A percentile compares a stretch with the other conserved stretches of the same genome.
Evolutionary conservation across 2,113 vertebrate genomes (phyloP).

Genomic region (Lepus timidus): DNA sequence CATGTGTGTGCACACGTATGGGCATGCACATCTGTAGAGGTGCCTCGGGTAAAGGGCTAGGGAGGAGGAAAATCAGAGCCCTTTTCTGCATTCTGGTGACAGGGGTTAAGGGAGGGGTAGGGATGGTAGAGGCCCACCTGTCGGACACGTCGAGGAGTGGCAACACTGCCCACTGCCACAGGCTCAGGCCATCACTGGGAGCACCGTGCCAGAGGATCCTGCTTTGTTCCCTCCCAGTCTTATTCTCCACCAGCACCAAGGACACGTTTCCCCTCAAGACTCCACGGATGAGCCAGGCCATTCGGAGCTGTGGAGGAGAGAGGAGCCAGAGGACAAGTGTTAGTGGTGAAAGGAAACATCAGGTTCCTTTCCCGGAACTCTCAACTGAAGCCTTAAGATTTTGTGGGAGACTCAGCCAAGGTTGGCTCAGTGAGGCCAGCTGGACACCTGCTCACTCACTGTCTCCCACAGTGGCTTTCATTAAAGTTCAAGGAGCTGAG

Average conservation of each 20-base stretch:
- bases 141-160: conserved; percentile 93
- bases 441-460: neutral
- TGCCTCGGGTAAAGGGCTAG: neutral
- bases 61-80: no score
- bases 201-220: conserved; percentile 90
- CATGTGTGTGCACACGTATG: no score
- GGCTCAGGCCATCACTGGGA: conserved; percentile 85
- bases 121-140: conserved; percentile 89
- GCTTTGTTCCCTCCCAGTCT: conserved; percentile 92
- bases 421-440: neutral
- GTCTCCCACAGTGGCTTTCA: neutral
- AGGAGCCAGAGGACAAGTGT: conserved; percentile 51
- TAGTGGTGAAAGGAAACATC: neutral
- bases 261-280: conserved; percentile 91
- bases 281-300: conserved; percentile 93
- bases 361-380: neutral
- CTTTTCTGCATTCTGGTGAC: neutral
- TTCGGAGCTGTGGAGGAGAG: conserved; percentile 90
- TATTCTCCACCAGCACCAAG: conserved; percentile 93
- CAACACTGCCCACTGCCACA: conserved; percentile 92
- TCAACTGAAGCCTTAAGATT: neutral
- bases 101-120: neutral
- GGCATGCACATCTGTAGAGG: neutral
- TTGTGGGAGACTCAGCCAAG: neutral
- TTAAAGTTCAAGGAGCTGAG: neutral